A percentile compares a stretch with the other conserved stretches of the same genome.
Conservation (phyloP, 2,797 vertebrate species). For the Anolis apletophallus region DNA sequence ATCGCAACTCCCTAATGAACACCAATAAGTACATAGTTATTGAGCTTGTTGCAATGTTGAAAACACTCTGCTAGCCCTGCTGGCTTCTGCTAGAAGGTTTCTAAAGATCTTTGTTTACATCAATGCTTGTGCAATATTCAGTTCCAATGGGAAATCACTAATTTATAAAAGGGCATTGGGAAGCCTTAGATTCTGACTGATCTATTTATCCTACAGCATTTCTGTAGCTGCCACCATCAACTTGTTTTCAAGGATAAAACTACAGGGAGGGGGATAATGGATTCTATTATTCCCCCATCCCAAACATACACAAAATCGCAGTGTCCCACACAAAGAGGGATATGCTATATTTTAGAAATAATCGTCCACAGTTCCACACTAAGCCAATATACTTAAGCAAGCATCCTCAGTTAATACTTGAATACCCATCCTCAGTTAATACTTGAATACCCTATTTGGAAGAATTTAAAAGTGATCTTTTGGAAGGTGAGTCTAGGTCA, state of each 20-base stretch:
- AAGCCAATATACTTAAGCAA: not conserved
- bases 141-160: constrained; percentile 70
- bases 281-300: not conserved
- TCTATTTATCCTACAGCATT: constrained; percentile 62
- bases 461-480: too few species aligned
- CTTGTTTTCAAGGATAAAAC: constrained; percentile 12
- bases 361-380: not conserved
- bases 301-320: not conserved
- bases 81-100: constrained; percentile 51
- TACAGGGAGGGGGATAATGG: not conserved
- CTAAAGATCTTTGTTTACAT: constrained; percentile 67
- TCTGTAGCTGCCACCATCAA: constrained; percentile 48
- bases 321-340: not conserved
- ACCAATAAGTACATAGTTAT: constrained; percentile 63
- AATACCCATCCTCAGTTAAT: too few species aligned
- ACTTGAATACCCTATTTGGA: not conserved
- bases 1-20: constrained; percentile 43
- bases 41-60: constrained; percentile 60
- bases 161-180: constrained; percentile 74
- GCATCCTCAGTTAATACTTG: not conserved
- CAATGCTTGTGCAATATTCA: constrained; percentile 44
- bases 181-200: constrained; percentile 70
- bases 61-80: constrained; percentile 47
- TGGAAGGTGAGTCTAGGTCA: too few species aligned
- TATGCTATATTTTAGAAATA: not conserved